These are phyloP conservation scores for Taphrorychus bicolor DNA, from an alignment of 2,888 invertebrate genomes.

Conservation along the genomic window DNA sequence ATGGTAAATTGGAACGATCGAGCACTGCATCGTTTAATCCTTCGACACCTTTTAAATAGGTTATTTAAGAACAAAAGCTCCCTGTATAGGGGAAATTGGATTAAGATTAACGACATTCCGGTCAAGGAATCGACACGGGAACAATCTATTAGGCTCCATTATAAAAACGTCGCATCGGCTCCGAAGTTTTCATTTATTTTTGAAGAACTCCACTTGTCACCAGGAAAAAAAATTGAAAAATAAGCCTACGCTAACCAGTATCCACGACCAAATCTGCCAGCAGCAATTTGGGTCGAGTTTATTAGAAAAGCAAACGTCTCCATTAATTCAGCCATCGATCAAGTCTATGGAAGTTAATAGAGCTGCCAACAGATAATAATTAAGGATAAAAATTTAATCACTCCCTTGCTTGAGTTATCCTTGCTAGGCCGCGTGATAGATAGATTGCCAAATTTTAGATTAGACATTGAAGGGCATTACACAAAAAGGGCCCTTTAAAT, in stretches of 20 bases:
- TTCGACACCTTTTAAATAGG: slow-evolving; percentile 19
- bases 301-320: neutral
- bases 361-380: neutral
- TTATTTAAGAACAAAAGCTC: slow-evolving; percentile 15
- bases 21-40: slow-evolving; percentile 17
- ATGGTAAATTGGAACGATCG: slow-evolving; percentile 1
- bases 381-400: neutral
- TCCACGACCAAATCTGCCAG: neutral
- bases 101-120: slow-evolving; percentile 24
- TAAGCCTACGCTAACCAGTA: neutral
- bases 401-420: neutral
- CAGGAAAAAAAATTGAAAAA: neutral
- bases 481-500: slow-evolving; percentile 1
- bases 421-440: neutral
- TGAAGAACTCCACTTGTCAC: neutral
- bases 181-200: neutral
- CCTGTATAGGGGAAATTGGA: slow-evolving; percentile 8
- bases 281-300: neutral
- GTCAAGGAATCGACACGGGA: slow-evolving; percentile 17
- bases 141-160: slow-evolving; percentile 3
- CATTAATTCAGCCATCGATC: neutral
- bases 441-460: neutral
- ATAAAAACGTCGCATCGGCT: neutral
- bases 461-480: neutral
- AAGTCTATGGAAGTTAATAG: neutral